A percentile compares a stretch with the other conserved stretches of the same genome.
Conservation (phyloP, 2,888 invertebrate genomes). For the Sialis lutaria region DNA sequence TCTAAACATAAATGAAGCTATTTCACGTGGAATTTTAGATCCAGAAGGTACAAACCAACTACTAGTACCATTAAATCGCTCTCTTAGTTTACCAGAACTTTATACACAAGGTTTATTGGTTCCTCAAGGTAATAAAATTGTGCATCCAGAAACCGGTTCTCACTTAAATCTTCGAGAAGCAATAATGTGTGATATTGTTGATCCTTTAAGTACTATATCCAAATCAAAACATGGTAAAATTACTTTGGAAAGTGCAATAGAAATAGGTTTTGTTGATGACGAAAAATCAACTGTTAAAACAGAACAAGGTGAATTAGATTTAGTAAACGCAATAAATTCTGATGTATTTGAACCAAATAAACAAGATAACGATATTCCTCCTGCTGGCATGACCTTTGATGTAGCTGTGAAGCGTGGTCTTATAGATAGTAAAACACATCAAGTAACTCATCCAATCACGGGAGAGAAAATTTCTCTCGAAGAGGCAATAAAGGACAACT, state of each 20-base stretch:
- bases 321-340: conserved; percentile 52
- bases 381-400: conserved; percentile 67
- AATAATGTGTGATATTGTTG: conserved; percentile 73
- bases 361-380: conserved; percentile 38
- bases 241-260: conserved; percentile 61
- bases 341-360: conserved; percentile 35
- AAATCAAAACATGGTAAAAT: conserved; percentile 42
- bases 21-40: conserved; percentile 67
- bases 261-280: conserved; percentile 49
- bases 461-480: conserved; percentile 43
- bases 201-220: conserved; percentile 51
- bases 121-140: conserved; percentile 48
- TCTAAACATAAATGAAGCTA: conserved; percentile 67
- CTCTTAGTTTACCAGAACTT: conserved; percentile 67
- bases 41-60: conserved; percentile 56
- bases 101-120: conserved; percentile 75
- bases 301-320: conserved; percentile 38
- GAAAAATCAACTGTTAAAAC: conserved; percentile 49
- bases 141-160: conserved; percentile 76
- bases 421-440: conserved; percentile 45
- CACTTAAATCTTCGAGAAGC: conserved; percentile 66
- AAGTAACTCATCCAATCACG: conserved; percentile 56
- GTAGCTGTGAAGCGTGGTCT: conserved; percentile 60
- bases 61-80: conserved; percentile 61
- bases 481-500: conserved; percentile 53